These are phyloP conservation scores for Anarhynchus alexandrinus DNA, from an alignment of 2,113 vertebrate genomes.

Conservation along the genomic window DNA sequence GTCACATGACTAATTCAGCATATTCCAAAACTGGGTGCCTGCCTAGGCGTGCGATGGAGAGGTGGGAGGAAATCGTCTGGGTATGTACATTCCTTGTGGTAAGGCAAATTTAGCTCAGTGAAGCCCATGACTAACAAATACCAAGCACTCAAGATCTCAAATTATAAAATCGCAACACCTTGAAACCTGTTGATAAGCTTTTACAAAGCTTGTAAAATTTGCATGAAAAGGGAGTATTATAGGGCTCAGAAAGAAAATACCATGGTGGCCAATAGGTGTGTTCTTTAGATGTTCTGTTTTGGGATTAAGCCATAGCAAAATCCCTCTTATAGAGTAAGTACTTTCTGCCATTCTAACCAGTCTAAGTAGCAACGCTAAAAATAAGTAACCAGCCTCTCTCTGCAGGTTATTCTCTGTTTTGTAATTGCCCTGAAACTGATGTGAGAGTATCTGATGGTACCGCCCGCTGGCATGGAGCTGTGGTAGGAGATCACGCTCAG, in stretches of 20 bases:
- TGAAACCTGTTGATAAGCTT: not conserved
- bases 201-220: not conserved
- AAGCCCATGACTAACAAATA: not conserved
- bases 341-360: not conserved
- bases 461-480: not conserved
- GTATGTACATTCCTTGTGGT: not conserved
- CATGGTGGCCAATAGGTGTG: not conserved
- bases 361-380: not conserved
- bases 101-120: not conserved
- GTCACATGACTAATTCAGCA: not conserved
- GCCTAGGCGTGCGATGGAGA: not conserved
- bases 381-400: not conserved
- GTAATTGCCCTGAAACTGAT: not conserved
- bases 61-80: constrained; percentile 2
- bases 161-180: not conserved
- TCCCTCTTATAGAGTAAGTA: not conserved
- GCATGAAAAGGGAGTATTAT: not conserved
- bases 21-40: not conserved
- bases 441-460: not conserved
- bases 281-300: not conserved
- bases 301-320: not conserved
- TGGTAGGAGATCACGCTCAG: not conserved
- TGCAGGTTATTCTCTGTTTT: not conserved
- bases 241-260: not conserved
- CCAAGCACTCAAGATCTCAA: not conserved